Evolutionary conservation across 2,797 vertebrate species (phyloP), one percentile per base, ranked within the genome.

Genomic region (Sebastes melanostomus): DNA sequence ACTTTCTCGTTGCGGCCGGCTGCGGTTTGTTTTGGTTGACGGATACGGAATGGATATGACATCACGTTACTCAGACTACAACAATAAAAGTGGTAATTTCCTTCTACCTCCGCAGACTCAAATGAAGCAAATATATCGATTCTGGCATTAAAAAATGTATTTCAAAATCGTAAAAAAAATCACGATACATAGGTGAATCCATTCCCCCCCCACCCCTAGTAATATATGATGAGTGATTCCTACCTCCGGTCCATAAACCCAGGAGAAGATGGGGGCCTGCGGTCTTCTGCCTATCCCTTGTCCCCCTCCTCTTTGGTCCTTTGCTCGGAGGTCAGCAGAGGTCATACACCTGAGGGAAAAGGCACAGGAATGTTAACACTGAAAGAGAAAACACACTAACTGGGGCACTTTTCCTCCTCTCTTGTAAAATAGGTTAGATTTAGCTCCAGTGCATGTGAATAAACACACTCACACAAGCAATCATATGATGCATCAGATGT

Each of bases 181-280:
- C 0, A 0, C 14, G 6, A 46, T 46, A 46, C 42, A 46, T 18
- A 46, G 42, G 7, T 18, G 3, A 46, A 42, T 42, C 2, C 0
- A 38, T 36, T 38, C 5, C 5, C 5, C 14, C 0, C 24, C 38
- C 6, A 2, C 16, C 42, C 6, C 42, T 18, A 46, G 8, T 14
- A 10, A 66, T 8, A 22, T 38, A 24, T 16, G 8, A 24, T 16
- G 10, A n/a, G 11, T 32, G 11, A 34, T 7, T 81, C 93, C 73
- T 93, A 95, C 95, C 95, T 95, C 91, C 92, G 91, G 95, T 95
- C 94, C 95, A 95, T 95, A 95, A 94, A 95, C 92, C 76, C 89
- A 85, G 87, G 72, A 87, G 88, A 86, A 80, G 90, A 88, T 78
- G 87, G 80, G 52, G 77, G 77, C 87, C 89, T 85, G 81, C 75